Evolutionary conservation across 2,888 invertebrate genomes (phyloP).

Genomic region (Lottia gigantea): DNA sequence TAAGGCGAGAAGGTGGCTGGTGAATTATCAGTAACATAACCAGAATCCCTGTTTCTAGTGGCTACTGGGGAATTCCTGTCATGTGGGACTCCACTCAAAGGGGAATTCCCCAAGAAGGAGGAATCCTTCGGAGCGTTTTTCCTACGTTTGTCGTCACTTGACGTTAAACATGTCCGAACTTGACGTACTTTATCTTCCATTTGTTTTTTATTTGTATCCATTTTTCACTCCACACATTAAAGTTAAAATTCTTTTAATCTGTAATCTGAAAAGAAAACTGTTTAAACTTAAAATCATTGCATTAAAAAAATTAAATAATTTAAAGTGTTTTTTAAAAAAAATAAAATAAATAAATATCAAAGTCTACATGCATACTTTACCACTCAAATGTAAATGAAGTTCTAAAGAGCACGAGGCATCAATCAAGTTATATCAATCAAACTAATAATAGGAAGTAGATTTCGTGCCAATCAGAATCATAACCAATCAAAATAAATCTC

Average conservation of each 20-base stretch:
- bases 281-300: too few species aligned
- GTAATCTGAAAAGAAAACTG: constrained; percentile 15
- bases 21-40: constrained; percentile 54
- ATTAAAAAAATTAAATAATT: too few species aligned
- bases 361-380: background rate
- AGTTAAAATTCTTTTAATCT: constrained; percentile 5
- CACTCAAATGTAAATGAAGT: background rate
- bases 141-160: constrained; percentile 9
- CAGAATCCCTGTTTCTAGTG: constrained; percentile 49
- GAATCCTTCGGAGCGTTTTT: constrained; percentile 24
- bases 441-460: too few species aligned
- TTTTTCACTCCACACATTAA: background rate
- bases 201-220: background rate
- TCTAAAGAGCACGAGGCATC: too few species aligned
- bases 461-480: too few species aligned
- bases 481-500: too few species aligned
- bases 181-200: background rate
- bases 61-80: background rate
- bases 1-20: constrained; percentile 40
- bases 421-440: too few species aligned
- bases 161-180: background rate
- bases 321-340: background rate
- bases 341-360: background rate
- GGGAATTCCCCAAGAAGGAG: constrained; percentile 12
- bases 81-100: background rate